Evolutionary conservation across 2,113 vertebrate genomes (phyloP), one percentile per base, ranked within the genome.

Genomic region (Phodopus roborovskii): DNA sequence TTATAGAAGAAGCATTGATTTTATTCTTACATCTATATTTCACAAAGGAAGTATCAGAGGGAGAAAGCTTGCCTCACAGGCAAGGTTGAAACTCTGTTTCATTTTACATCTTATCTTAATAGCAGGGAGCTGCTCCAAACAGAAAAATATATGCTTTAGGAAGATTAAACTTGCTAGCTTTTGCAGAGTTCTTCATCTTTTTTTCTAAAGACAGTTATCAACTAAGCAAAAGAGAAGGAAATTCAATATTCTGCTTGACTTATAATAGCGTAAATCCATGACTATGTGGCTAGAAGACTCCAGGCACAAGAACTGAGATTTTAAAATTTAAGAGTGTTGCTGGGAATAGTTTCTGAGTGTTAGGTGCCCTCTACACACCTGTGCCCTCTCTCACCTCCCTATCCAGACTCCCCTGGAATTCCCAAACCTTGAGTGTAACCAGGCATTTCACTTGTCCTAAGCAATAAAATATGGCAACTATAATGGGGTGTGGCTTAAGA

Each of bases 41-140:
- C 82, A 95, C 70, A 95, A 94, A 96, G 83, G 66, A 85, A 93
- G 81, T 68, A 79, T 94, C 62, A 83, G 82, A 91, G 93, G 83
- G 1, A 87, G 83, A 90, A 91, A 50, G 26, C 39, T 70, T 98
- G 94, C 94, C 94, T 95, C 81, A 92, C 30, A 88, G 92, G 86
- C 90, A 94, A 85, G 66, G 92, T 94, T 95, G 95, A 96, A 95
- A 97, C 88, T 96, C 75, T 15, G 79, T 93, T 97, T 97, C 92
- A 93, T 96, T 97, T 97, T 97, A 94, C 94, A 96, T 96, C 97
- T 96, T 97, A 93, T 95, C 96, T 96, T 97, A 95, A 97, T 97
- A 96, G 92, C 79, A 97, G 71, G 83, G 53, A 94, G 66, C 84
- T 95, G 93, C 88, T 94, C 75, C 42, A 70, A 77, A 73, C 58